Base-by-base conservation (phyloP, 1,140 invertebrate species). In the Bombus breviceps region DNA sequence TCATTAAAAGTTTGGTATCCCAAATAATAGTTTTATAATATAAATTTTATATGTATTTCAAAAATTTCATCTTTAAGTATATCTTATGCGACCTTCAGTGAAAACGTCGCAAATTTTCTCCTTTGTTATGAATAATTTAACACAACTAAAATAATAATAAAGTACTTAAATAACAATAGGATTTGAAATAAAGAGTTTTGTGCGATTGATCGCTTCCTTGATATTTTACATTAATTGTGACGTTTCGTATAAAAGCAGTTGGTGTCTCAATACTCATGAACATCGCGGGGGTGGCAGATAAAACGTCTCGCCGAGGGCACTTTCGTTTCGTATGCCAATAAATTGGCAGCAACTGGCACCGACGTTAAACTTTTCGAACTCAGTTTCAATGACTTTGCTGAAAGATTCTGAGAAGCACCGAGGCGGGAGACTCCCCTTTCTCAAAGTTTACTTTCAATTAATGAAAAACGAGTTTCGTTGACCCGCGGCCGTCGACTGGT, bases 361-460 rank as follows among this genome's bases (percentile, higher is more conserved):
- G 47, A 80, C 72, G 88, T 81, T 57, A 68, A 87, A 89, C 64
- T 89, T 89, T 59, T 57, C 32, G 41, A 83, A 89, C 85, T 89
- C 81, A 81, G 64, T 89, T 89, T 64, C 47, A 87, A 85, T 88
- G 89, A 90, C 82, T 90, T 86, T 62, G 75, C 72, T 73, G 43
- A 86, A 90, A 90, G 90, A 91, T 91, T 85, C 78, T 81, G 74
- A 34, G 71, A 37, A 88, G 81, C 89, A 81, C 83, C 74, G 74
- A 57, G 41, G 73, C 64, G 41, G 72, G 25, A 68, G 12, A 4
- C 41, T 76, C 53, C 72, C 80, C 53, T 68, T 88, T 82, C 88
- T 73, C 86, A 74, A 89, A 88, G 90, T 91, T 92, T 92, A 89
- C 90, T 90, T 92, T 91, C 90, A 91, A 92, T 92, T 92, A 92